Evolutionary conservation across 2,888 invertebrate species (phyloP), one percentile per base, ranked within the genome.

Genomic region (Tyria jacobaeae): DNA sequence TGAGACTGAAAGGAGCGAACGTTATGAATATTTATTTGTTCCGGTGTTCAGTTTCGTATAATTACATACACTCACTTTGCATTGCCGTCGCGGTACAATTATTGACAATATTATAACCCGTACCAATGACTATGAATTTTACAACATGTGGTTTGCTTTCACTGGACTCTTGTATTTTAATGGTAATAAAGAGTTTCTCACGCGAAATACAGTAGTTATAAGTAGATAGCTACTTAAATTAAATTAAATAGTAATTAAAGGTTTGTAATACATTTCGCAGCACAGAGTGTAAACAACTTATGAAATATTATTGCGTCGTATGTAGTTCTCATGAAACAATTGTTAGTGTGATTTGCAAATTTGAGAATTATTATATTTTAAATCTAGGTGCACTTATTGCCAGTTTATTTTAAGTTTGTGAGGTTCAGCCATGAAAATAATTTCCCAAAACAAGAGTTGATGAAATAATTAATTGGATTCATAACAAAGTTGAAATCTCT

Each of bases 11-110:
- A 76, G 66, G 64, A 69, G 68, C 64, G 64, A 66, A 64, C 65
- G 41, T 34, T 50, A 75, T 73, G 66, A 73, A 75, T 73, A 75
- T 76, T 58, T 55, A 76, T 65, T 65, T 66, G 71, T 76, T 75
- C 68, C 73, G 71, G 73, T 69, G 66, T 73, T 65, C 54, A 67
- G 66, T 71, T 76, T 73, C 64, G 58, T 65, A 60, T 70, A 73
- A 62, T 75, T 65, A 52, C 62, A 64, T 70, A 60, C 60, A 37
- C 15, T 70, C n/a, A n/a, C n/a, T 62, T 64, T 31, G 57, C 57
- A 7, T 60, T 68, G 52, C 50, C 57, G 49, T 66, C 62, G 73
- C 68, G 63, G 63, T 71, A 70, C 55, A 41, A 31, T 47, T 67
- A 66, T 57, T 65, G 63, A 41, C 62, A 59, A 66, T 71, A 57